These are phyloP conservation scores for Neolamprologus caudopunctatus DNA, from an alignment of 2,113 vertebrate genomes.

Conservation along the genomic window DNA sequence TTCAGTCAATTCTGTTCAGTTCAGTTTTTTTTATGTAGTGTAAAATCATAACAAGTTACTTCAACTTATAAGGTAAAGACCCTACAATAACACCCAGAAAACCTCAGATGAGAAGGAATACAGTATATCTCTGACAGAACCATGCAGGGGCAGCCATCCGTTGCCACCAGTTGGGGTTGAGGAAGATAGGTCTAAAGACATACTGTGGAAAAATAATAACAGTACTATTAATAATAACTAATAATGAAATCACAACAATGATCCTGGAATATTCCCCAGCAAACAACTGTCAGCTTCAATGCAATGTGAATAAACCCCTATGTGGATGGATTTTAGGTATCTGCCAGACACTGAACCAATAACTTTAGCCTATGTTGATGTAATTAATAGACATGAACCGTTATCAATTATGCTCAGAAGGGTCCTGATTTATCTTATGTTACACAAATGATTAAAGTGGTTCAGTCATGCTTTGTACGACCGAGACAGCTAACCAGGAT, in stretches of 20 bases:
- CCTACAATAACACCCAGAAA: neutral
- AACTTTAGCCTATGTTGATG: neutral
- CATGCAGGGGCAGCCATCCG: neutral
- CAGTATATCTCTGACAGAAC: neutral
- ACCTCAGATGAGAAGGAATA: neutral
- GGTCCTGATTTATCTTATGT: neutral
- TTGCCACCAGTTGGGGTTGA: neutral
- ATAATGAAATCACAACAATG: neutral
- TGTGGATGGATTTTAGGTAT: neutral
- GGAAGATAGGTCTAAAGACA: neutral
- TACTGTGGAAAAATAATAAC: neutral
- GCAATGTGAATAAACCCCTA: fast-evolving
- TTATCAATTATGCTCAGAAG: neutral
- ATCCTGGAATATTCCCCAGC: neutral
- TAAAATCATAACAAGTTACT: neutral
- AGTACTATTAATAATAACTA: neutral
- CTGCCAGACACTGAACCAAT: neutral
- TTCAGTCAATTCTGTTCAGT: neutral
- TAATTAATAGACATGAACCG: neutral
- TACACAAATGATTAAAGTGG: neutral
- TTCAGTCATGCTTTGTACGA: neutral
- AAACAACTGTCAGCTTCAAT: neutral
- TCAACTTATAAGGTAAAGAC: neutral
- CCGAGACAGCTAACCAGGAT: neutral
- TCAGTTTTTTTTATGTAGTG: neutral